These are phyloP conservation scores for Nephrocerus scutellatus DNA, from an alignment of 2,888 invertebrate genomes.

Conservation along the genomic window DNA sequence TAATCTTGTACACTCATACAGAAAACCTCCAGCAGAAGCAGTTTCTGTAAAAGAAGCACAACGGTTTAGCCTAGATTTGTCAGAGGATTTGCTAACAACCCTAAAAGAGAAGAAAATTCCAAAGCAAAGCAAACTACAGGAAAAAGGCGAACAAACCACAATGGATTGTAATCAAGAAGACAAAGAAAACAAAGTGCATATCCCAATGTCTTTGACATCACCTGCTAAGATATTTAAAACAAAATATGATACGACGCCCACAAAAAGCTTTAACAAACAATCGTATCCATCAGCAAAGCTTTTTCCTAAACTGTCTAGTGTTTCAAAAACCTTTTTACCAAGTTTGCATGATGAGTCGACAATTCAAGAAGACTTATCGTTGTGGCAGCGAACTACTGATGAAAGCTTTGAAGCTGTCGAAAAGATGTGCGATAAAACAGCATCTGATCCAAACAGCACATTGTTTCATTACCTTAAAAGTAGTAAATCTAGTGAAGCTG, in stretches of 20 bases:
- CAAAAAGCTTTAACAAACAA: not conserved
- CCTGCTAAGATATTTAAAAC: too few relatives aligned
- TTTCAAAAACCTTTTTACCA: slow-evolving; percentile 6
- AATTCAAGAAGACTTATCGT: slow-evolving; percentile 1
- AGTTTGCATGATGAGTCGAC: not conserved
- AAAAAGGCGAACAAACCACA: not conserved
- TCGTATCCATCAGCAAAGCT: not conserved
- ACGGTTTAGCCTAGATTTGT: slow-evolving; percentile 33
- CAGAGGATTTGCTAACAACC: slow-evolving; percentile 32
- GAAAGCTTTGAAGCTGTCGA: slow-evolving; percentile 42
- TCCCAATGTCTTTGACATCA: too few relatives aligned
- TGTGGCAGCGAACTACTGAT: slow-evolving; percentile 18
- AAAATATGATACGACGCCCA: too few relatives aligned
- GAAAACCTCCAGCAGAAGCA: slow-evolving; percentile 14
- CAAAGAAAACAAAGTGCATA: slow-evolving; percentile 9
- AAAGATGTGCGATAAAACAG: slow-evolving; percentile 43
- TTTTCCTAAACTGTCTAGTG: slow-evolving; percentile 1
- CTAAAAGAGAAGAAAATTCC: slow-evolving; percentile 11
- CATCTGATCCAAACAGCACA: slow-evolving; percentile 42
- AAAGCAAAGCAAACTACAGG: not conserved
- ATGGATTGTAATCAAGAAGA: slow-evolving; percentile 4
- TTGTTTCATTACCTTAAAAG: slow-evolving; percentile 36
- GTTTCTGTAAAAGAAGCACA: slow-evolving; percentile 16
- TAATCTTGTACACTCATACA: too few relatives aligned
- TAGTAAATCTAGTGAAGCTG: slow-evolving; percentile 9